Evolutionary conservation across 2,797 vertebrate species (phyloP), one percentile per base, ranked within the genome.

Genomic region (Sphenodon punctatus): DNA sequence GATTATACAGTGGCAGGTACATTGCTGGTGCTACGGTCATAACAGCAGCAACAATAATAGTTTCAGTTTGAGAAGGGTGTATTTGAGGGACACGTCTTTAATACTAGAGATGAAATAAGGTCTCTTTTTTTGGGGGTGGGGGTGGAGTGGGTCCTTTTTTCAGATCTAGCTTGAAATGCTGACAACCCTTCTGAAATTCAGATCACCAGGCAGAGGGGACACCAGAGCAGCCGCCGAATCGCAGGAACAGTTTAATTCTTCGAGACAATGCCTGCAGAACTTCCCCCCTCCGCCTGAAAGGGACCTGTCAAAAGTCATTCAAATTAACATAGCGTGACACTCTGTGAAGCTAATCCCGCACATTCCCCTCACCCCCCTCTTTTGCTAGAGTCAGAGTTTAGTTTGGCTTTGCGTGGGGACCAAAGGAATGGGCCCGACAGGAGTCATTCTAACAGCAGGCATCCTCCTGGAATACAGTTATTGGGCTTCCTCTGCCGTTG

Each of bases 361-460:
- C n/a, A n/a, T n/a, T n/a, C n/a, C n/a, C n/a, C n/a, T n/a, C n/a
- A n/a, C n/a, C n/a, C n/a, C 5, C 5, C 53, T 14, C 30, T 16
- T 10, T 0, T 0, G 2, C 4, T 1, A 49, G 6, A 1, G 2
- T 6, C 51, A 1, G 7, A 67, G 38, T 4, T 5, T 23, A 58
- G 0, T 1, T 68, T 72, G 45, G 22, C n/a, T 2, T 49, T 23
- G 36, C 3, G 8, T 13, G 51, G 6, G 38, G 10, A 64, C 2
- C 4, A 67, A 5, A 3, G 0, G 1, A 10, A 7, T 5, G 1
- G 12, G n/a, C 16, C 56, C 22, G 25, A 32, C 34, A 32, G 17
- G 45, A 17, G 7, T 23, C 4, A 1, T 48, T 42, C 49, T 11
- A 58, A 16, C 5, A 1, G 5, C 8, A 4, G 8, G 19, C 73